A percentile compares a stretch with the other conserved stretches of the same genome.
Evolutionary conservation across 35 echinoderm and acorn worm genomes (phyloP).

Genomic region (Stichopus chloronotus): DNA sequence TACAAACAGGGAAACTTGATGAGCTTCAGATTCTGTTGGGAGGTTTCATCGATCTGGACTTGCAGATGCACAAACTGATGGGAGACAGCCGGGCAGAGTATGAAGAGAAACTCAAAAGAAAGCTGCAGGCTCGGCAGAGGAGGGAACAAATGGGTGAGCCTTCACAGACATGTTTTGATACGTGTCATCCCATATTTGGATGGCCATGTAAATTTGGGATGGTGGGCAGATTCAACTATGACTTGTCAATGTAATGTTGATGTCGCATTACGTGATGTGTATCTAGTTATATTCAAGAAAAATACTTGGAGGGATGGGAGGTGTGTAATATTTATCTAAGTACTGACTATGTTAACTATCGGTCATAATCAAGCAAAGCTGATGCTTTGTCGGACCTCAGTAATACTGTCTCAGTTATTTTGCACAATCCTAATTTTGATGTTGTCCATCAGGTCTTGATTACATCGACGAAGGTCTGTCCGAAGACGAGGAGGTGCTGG

Average conservation of each 20-base stretch:
- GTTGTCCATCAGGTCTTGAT: not conserved
- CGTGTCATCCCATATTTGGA: no score
- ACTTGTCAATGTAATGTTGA: no score
- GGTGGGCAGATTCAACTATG: no score
- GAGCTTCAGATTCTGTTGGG: conserved; percentile 64
- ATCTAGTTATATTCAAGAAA: no score
- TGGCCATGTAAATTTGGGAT: no score
- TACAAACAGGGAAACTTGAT: conserved; percentile 67
- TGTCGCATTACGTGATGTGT: no score
- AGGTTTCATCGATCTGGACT: conserved; percentile 63
- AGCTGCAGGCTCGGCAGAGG: conserved; percentile 66
- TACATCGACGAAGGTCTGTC: not conserved
- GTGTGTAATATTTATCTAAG: no score
- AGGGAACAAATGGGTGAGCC: conserved; percentile 68
- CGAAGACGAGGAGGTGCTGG: conserved; percentile 54
- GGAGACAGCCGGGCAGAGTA: conserved; percentile 78
- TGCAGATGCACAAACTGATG: conserved; percentile 83
- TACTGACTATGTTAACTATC: no score
- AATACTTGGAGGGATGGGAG: no score
- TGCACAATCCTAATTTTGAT: not conserved
- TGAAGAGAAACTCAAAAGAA: conserved; percentile 85
- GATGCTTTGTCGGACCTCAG: no score
- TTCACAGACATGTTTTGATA: not conserved
- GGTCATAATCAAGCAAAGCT: no score
- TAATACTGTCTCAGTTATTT: not conserved